Conservation (phyloP, 2,888 invertebrate genomes). For the Lycia hirtaria region DNA sequence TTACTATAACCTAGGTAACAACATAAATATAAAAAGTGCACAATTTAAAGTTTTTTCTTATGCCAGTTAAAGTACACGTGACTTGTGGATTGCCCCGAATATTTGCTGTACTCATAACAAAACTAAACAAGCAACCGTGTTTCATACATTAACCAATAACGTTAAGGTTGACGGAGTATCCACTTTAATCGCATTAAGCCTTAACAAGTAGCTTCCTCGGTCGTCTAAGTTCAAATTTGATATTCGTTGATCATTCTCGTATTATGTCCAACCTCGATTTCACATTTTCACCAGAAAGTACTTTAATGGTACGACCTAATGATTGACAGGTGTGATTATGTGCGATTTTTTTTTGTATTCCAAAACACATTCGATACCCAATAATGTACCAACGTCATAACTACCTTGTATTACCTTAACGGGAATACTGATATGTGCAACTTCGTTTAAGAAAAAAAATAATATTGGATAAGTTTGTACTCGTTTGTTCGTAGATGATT, state of each 20-base stretch:
- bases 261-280: background rate
- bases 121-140: background rate
- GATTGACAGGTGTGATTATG: background rate
- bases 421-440: background rate
- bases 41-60: too few relatives aligned
- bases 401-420: background rate
- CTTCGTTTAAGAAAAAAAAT: background rate
- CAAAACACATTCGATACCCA: background rate
- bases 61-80: too few relatives aligned
- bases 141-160: background rate
- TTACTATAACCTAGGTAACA: too few relatives aligned
- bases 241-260: background rate
- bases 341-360: background rate
- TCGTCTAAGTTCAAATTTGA: background rate
- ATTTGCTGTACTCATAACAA: too few relatives aligned
- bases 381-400: background rate
- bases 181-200: conserved; percentile 27
- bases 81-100: too few relatives aligned
- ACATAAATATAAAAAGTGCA: too few relatives aligned
- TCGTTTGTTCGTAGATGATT: too few relatives aligned
- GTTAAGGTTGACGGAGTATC: background rate
- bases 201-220: conserved; percentile 57
- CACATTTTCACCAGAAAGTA: background rate
- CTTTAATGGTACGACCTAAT: background rate
- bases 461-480: background rate